phyloP scores from a whole-genome alignment of 2,797 vertebrate species.

The Cirrhinus mrigala region DNA sequence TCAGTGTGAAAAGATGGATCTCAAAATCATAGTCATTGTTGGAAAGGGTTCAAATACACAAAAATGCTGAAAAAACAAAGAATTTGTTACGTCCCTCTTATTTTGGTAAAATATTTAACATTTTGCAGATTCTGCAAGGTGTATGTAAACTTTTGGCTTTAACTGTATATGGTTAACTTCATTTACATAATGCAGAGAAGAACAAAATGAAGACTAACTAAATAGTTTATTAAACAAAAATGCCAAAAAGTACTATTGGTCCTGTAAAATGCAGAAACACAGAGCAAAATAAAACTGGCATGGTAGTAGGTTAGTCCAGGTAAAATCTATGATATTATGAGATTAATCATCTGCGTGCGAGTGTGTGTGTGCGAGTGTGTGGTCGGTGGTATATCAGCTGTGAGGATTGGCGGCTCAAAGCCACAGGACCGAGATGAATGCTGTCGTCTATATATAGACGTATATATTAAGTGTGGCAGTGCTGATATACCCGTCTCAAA shows the following conservation, averaged over 20 bases:
- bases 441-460: not conserved
- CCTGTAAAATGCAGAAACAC: not conserved
- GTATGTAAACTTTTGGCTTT: too few relatives aligned
- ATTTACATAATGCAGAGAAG: too few relatives aligned
- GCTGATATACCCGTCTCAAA: conserved; percentile 6
- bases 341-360: conserved; percentile 22
- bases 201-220: too few relatives aligned
- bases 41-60: too few relatives aligned
- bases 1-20: too few relatives aligned
- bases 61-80: too few relatives aligned
- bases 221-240: not conserved
- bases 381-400: not conserved
- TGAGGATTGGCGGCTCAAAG: not conserved
- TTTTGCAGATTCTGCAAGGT: too few relatives aligned
- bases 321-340: not conserved
- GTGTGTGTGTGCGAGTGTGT: not conserved
- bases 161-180: too few relatives aligned
- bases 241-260: not conserved
- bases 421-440: conserved; percentile 14
- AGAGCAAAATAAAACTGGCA: not conserved
- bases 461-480: conserved; percentile 6
- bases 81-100: too few relatives aligned
- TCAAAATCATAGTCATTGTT: too few relatives aligned
- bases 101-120: too few relatives aligned
- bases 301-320: conserved; percentile 15